Percentiles rank a stretch among this genome's conserved stretches.
These are phyloP conservation scores for Herpetotheres cachinnans DNA, from an alignment of 2,113 vertebrate genomes.

Conservation along the genomic window DNA sequence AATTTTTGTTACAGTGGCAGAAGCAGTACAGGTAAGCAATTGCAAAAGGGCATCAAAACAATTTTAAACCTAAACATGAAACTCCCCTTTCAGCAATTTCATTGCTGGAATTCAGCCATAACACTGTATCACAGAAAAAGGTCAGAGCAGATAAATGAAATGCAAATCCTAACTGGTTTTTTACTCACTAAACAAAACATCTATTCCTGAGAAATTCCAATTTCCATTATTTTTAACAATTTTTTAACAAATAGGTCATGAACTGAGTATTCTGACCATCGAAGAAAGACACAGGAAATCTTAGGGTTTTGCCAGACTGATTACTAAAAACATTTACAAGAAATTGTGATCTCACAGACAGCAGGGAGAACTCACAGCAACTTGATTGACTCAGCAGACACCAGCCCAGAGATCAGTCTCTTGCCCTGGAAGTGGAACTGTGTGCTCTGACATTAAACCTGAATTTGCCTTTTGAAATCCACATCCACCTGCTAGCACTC, in stretches of 20 bases:
- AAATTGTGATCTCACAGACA: constrained; percentile 22
- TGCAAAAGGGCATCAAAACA: background rate
- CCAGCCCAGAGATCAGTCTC: background rate
- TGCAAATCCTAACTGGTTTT: background rate
- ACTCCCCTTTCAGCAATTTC: background rate
- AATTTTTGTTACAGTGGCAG: background rate
- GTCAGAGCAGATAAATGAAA: background rate
- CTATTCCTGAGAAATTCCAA: background rate
- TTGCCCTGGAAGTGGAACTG: background rate
- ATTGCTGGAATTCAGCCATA: background rate
- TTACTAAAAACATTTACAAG: constrained; percentile 44
- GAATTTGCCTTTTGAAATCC: background rate
- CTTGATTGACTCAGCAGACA: background rate
- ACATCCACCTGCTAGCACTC: background rate
- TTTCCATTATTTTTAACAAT: constrained; percentile 26
- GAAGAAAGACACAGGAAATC: background rate
- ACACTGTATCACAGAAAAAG: background rate
- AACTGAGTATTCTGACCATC: constrained; percentile 28
- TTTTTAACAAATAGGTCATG: constrained; percentile 41
- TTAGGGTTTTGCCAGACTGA: background rate
- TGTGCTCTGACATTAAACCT: background rate
- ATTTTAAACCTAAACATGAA: background rate
- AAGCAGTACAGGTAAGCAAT: background rate
- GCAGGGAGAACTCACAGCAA: background rate
- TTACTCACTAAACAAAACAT: background rate